A percentile compares a stretch with the other conserved stretches of the same genome.
Conservation (phyloP, 2,888 invertebrate genomes). For the Lasius platythorax region DNA sequence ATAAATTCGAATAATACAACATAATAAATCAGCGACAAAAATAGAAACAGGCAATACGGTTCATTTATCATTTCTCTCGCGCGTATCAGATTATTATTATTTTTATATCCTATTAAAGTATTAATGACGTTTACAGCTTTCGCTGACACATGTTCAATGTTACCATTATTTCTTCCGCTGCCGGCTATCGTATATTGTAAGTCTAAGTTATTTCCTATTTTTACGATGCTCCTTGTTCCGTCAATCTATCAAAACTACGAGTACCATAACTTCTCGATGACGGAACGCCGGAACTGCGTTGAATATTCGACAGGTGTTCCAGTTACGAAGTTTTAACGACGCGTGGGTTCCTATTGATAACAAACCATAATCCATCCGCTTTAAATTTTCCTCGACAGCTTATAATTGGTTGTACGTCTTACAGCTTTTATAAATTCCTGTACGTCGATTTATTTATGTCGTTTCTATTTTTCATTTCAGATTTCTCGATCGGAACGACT, state of each 20-base stretch:
- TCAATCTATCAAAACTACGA: constrained; percentile 8
- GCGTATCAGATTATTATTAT: background rate
- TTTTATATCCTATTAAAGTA: background rate
- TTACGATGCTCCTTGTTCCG: constrained; percentile 18
- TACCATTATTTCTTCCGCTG: constrained; percentile 32
- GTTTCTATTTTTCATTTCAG: background rate
- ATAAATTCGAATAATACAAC: background rate
- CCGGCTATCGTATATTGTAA: background rate
- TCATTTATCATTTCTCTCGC: background rate
- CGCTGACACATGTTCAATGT: constrained; percentile 29
- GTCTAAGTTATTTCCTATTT: constrained; percentile 38
- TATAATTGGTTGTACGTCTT: background rate
- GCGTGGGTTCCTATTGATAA: constrained; percentile 13
- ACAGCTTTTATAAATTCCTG: background rate
- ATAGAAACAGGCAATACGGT: background rate
- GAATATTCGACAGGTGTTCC: constrained; percentile 32
- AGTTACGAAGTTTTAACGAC: constrained; percentile 38
- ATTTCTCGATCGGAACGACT: background rate
- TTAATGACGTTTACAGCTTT: background rate
- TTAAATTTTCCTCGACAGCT: background rate
- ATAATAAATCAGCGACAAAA: background rate
- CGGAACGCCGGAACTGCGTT: background rate
- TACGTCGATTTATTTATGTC: background rate
- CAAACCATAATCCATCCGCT: background rate
- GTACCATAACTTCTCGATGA: constrained; percentile 1